phyloP scores from a whole-genome alignment of 2,113 vertebrate genomes.

The Tricholaema leucomelas region DNA sequence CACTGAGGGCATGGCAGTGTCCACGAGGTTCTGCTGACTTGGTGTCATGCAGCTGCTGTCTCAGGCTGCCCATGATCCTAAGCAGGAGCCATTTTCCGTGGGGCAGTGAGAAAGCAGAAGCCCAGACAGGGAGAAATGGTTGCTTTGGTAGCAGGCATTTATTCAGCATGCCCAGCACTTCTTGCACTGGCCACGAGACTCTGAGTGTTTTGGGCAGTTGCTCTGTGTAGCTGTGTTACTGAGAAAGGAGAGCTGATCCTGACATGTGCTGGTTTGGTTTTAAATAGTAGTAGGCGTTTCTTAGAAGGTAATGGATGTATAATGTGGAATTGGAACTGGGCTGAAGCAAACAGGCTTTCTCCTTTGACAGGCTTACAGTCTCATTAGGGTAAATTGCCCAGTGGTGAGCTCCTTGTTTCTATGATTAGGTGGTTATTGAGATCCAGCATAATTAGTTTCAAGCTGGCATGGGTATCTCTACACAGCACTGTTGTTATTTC shows the following conservation, averaged over 20 bases:
- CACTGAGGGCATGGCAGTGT: not conserved
- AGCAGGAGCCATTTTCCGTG: not conserved
- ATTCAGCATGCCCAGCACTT: not conserved
- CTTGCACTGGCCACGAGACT: not conserved
- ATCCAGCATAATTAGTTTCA: constrained; percentile 47
- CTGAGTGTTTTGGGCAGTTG: not conserved
- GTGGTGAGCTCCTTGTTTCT: constrained; percentile 4
- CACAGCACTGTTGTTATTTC: not conserved
- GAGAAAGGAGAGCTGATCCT: not conserved
- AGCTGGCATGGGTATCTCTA: constrained; percentile 31
- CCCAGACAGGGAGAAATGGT: not conserved
- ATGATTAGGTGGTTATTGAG: constrained; percentile 18
- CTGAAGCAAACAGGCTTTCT: constrained; percentile 26
- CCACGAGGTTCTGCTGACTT: not conserved
- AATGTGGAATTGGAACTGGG: not conserved
- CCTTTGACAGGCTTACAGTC: not conserved
- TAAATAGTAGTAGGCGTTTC: not conserved
- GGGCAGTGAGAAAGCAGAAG: not conserved
- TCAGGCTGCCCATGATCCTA: not conserved
- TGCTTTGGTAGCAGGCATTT: not conserved
- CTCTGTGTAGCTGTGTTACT: not conserved
- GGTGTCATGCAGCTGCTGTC: not conserved
- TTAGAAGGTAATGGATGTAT: not conserved
- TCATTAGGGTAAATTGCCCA: constrained; percentile 49
- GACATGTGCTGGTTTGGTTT: constrained; percentile 1